phyloP scores from a whole-genome alignment of 2,797 vertebrate species.

The Molossus molossus region DNA sequence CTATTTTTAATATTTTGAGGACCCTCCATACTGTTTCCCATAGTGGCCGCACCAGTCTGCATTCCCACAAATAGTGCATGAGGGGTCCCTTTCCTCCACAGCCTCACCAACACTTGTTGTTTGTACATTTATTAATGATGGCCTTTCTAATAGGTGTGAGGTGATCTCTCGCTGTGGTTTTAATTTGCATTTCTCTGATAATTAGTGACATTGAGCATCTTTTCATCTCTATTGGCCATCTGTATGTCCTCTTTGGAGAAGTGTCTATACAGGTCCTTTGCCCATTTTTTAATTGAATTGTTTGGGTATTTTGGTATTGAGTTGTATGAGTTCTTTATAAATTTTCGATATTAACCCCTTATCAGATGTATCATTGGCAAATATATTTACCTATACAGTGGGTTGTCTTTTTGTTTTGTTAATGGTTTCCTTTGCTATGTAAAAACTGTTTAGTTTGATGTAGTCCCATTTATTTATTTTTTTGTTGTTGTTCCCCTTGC shows the following conservation, averaged over 20 bases:
- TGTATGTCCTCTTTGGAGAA: background rate
- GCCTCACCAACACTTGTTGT: background rate
- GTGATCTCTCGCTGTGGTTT: background rate
- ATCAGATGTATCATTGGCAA: background rate
- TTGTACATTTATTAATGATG: background rate
- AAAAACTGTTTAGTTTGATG: background rate
- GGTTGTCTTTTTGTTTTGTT: background rate
- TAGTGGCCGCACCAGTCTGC: background rate
- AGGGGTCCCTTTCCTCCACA: background rate
- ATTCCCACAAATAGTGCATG: background rate
- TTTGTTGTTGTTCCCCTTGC: background rate
- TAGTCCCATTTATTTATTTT: background rate
- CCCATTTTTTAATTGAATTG: background rate
- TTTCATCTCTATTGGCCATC: background rate
- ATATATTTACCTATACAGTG: background rate
- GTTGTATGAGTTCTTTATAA: background rate
- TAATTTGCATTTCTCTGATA: background rate
- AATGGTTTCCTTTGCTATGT: background rate
- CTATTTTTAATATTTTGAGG: background rate
- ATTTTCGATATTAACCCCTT: background rate
- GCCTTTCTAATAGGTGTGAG: background rate
- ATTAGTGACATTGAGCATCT: background rate
- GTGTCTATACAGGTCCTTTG: background rate
- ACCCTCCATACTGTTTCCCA: background rate
- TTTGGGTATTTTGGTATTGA: background rate